Evolutionary conservation across 2,888 invertebrate genomes (phyloP), one percentile per base, ranked within the genome.

Genomic region (Caenorhabditis sinica): DNA sequence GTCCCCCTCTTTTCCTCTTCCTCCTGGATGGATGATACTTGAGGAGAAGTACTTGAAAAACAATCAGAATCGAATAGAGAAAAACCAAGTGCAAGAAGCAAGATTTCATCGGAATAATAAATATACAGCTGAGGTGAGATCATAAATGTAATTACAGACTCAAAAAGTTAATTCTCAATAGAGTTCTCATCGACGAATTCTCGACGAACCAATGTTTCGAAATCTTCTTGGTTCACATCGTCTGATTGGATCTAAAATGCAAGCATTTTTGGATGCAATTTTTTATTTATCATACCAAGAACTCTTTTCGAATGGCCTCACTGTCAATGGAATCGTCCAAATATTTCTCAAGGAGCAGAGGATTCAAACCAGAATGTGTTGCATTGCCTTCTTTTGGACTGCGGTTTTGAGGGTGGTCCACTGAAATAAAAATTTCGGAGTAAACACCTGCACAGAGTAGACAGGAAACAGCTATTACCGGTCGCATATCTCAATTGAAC

Each of bases 401-500:
- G 1, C 71, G 63, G 33, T 72, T 75, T 63, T 65, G 75, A 6
- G 74, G 74, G 28, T 20, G 68, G 40, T 75, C 75, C n/a, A 76
- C 82, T 82, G 56, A 20, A 82, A 68, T 20, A 40, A 23, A n/a
- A n/a, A n/a, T n/a, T n/a, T n/a, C n/a, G n/a, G n/a, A n/a, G n/a
- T n/a, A n/a, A n/a, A n/a, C n/a, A n/a, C n/a, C n/a, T n/a, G n/a
- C n/a, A n/a, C n/a, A n/a, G n/a, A n/a, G n/a, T n/a, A n/a, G n/a
- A n/a, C n/a, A n/a, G n/a, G n/a, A n/a, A n/a, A n/a, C n/a, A n/a
- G n/a, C n/a, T n/a, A n/a, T 56, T 56, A 82, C 85, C 75, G 11
- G 28, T 68, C 15, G 81, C 63, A 53, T 85, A 85, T 71, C 85
- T 28, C 28, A 85, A 28, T 45, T 85, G 85, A n/a, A 82, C 79